Conservation (phyloP, 2,797 vertebrate genomes). For the Esox lucius region DNA sequence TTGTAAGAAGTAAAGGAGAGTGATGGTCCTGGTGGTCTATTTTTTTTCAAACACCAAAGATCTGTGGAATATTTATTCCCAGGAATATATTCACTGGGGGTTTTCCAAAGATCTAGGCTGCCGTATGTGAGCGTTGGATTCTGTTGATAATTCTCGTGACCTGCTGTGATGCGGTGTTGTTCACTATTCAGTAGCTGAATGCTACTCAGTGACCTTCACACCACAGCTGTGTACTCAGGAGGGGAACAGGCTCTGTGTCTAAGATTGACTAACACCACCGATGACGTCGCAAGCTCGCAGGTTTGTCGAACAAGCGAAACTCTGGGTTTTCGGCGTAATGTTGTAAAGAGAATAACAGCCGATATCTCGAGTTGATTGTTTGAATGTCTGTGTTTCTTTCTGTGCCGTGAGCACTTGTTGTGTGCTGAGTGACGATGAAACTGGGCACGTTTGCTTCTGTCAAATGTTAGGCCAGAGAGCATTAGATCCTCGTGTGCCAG, state of each 20-base stretch:
- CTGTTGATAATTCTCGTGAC: background rate
- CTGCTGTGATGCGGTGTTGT: background rate
- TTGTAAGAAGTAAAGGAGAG: background rate
- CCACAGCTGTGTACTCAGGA: background rate
- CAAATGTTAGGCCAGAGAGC: background rate
- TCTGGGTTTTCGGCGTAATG: too few species aligned
- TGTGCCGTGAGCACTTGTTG: background rate
- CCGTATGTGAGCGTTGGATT: background rate
- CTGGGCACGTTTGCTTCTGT: background rate
- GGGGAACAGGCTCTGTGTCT: background rate
- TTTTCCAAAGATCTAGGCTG: background rate
- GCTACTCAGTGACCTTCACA: background rate
- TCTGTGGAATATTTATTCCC: background rate
- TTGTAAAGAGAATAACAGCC: background rate
- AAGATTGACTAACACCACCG: background rate
- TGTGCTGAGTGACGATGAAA: background rate
- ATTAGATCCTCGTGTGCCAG: slow-evolving; percentile 12
- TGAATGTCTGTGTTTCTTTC: slow-evolving; percentile 2
- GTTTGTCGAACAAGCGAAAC: too few species aligned
- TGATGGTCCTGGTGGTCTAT: background rate
- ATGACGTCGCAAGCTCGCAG: background rate
- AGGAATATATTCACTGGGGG: background rate
- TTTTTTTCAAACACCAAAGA: too few species aligned
- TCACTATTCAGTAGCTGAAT: background rate
- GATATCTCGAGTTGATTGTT: background rate